phyloP scores from a whole-genome alignment of 2,797 vertebrate genomes.

The Gambelia wislizenii region DNA sequence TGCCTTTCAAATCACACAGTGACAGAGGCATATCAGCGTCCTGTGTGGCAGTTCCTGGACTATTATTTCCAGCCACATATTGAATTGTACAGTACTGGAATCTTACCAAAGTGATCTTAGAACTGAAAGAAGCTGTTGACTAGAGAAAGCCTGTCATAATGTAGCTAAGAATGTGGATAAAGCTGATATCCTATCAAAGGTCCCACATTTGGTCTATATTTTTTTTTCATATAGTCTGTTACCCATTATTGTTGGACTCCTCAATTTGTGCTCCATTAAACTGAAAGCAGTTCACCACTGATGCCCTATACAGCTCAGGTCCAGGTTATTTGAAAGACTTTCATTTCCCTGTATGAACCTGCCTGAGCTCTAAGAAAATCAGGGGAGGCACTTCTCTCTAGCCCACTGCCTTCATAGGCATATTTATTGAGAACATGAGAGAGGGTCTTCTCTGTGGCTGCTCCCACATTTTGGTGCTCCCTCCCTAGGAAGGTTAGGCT shows the following conservation, averaged over 20 bases:
- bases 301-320: background rate
- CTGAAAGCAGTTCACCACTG: background rate
- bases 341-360: no score
- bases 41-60: slow-evolving; percentile 7
- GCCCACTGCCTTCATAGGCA: no score
- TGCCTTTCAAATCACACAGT: slow-evolving; percentile 21
- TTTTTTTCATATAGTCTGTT: accelerated
- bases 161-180: slow-evolving; percentile 10
- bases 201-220: background rate
- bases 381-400: no score
- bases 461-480: no score
- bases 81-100: slow-evolving; percentile 14
- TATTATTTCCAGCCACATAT: slow-evolving; percentile 25
- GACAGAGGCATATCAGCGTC: slow-evolving; percentile 35
- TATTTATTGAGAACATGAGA: no score
- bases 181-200: background rate
- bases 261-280: background rate
- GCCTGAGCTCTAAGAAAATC: no score
- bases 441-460: no score
- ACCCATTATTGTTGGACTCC: background rate
- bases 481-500: no score
- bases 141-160: background rate
- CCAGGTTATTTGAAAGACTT: no score
- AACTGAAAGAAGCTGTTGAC: background rate
- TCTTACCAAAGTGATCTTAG: slow-evolving; percentile 28